Base-by-base conservation (phyloP, 2,888 invertebrate genomes). In the Microdon myrmicae region DNA sequence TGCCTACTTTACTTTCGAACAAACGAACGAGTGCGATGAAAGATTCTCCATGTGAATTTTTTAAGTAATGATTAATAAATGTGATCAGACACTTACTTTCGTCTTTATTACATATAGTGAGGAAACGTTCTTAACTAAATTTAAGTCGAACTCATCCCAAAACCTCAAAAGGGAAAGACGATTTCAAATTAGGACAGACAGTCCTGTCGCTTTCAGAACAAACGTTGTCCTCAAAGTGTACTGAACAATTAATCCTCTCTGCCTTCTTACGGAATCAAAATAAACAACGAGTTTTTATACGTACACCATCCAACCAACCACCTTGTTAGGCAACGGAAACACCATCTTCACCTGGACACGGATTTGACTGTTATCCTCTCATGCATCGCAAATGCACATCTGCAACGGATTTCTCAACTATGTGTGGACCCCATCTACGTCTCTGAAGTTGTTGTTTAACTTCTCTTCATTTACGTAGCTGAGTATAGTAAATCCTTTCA, bases 331-430 rank as follows among this genome's bases (percentile, higher is more conserved):
- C 13, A 19, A 23, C 31, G n/a, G n/a, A 14, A 7, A 10, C 22
- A 3, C 28, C 37, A 7, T 12, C 3, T 19, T 4, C 38, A 6
- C 32, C 44, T 47, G 37, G 34, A 49, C 55, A 23, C 48, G 60
- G 48, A 55, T 48, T 38, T 29, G 55, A 43, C 34, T 34, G 44
- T 38, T 44, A 39, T 49, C 49, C 49, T 43, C 25, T 26, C 43
- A 44, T 55, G 38, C 48, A 64, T 58, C 64, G 58, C 58, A 64
- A 64, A 64, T 64, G 64, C 64, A 64, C 64, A 64, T 64, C 58
- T 64, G 47, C 51, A 58, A 41, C 17, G 31, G 34, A 32, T 12
- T 19, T 14, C 34, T 60, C 54, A 47, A 47, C 54, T 45, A 35
- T 31, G 14, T 37, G 38, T 39, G 26, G 38, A 32, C 47, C 35